phyloP scores from a whole-genome alignment of 2,113 vertebrate genomes.

The Uria aalge region DNA sequence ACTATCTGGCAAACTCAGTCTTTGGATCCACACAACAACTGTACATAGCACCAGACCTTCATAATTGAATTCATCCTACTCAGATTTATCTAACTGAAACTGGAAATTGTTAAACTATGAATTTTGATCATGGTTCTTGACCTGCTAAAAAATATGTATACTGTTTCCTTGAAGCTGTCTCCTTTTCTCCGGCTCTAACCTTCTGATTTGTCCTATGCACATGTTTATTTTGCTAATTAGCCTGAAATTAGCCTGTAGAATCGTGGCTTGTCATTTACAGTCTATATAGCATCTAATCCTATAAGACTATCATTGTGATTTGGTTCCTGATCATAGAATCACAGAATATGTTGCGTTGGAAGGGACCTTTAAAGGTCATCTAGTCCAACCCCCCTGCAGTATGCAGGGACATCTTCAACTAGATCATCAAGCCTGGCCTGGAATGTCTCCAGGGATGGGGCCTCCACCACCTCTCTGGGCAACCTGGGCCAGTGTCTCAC shows the following conservation, averaged over 20 bases:
- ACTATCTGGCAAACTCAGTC: not conserved
- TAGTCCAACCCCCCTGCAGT: no score
- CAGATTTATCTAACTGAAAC: not conserved
- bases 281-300: not conserved
- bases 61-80: not conserved
- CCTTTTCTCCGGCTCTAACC: not conserved
- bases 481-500: no score
- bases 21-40: not conserved
- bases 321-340: not conserved
- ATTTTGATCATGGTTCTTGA: not conserved
- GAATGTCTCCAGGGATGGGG: no score
- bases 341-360: no score
- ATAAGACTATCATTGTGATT: not conserved
- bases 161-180: not conserved
- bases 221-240: not conserved
- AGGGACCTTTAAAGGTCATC: no score
- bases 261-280: not conserved
- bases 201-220: not conserved
- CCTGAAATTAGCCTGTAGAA: not conserved
- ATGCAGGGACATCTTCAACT: no score
- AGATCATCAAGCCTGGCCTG: no score
- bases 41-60: not conserved
- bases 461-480: no score
- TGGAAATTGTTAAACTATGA: not conserved
- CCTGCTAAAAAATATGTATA: not conserved